These are phyloP conservation scores for Buathra laborator DNA, from an alignment of 2,888 invertebrate genomes.

Conservation along the genomic window DNA sequence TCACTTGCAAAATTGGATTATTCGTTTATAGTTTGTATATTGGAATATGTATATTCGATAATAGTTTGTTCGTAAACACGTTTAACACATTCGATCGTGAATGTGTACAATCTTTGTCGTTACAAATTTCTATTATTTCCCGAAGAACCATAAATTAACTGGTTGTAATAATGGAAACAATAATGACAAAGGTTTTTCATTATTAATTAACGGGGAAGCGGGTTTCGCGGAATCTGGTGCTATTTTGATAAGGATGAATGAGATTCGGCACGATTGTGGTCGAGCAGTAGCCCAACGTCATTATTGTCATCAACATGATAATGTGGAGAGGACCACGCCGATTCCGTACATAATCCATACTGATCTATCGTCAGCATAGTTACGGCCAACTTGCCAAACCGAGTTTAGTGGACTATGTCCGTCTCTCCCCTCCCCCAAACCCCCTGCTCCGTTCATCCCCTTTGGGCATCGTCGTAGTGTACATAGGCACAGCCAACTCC, in stretches of 20 bases:
- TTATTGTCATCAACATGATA: constrained; percentile 52
- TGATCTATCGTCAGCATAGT: constrained; percentile 31
- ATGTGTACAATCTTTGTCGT: not conserved
- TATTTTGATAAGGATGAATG: constrained; percentile 3
- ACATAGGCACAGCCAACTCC: constrained; percentile 3
- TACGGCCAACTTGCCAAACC: constrained; percentile 47
- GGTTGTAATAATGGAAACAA: not conserved
- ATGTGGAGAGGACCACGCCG: constrained; percentile 23
- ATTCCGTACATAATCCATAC: constrained; percentile 46
- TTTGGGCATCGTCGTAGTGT: not conserved
- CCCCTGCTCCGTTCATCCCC: not conserved
- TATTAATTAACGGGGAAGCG: constrained; percentile 3
- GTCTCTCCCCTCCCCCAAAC: not conserved
- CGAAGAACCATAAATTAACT: not conserved
- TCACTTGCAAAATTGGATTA: constrained; percentile 53
- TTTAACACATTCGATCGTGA: no score
- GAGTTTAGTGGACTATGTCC: constrained; percentile 36
- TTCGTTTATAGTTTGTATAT: constrained; percentile 6
- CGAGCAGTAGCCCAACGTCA: constrained; percentile 40
- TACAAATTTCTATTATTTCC: no score
- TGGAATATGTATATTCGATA: not conserved
- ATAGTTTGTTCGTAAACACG: constrained; percentile 23
- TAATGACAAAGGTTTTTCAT: not conserved
- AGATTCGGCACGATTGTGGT: constrained; percentile 18
- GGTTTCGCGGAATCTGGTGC: not conserved